phyloP scores from a whole-genome alignment of 2,113 vertebrate species.

The Sterrhoptilus dennistouni region DNA sequence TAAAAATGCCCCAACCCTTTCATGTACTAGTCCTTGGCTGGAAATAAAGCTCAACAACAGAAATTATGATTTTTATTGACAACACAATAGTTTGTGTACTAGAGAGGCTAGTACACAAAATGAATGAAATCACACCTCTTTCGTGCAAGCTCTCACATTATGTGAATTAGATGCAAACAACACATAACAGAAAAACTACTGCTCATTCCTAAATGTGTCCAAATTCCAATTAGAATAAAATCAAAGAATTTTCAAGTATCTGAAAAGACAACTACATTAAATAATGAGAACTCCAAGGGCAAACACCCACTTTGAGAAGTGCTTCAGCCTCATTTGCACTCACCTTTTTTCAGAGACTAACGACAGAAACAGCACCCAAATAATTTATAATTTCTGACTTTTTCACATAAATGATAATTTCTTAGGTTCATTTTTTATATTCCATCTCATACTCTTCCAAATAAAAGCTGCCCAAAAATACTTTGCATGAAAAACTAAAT shows the following conservation, averaged over 20 bases:
- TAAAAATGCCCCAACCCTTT: background rate
- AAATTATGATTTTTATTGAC: background rate
- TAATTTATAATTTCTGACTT: background rate
- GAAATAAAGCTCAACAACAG: background rate
- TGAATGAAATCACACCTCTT: background rate
- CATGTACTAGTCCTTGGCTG: background rate
- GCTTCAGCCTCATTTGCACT: background rate
- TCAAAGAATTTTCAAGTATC: background rate
- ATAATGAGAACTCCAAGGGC: background rate
- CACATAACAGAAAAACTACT: accelerated
- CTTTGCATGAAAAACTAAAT: slow-evolving; percentile 8
- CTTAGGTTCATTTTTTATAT: background rate
- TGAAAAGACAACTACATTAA: background rate
- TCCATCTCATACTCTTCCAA: background rate
- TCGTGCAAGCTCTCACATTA: background rate
- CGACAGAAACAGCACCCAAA: background rate
- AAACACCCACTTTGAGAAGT: background rate
- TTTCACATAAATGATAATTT: background rate
- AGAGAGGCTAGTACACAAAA: background rate
- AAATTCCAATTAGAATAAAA: background rate
- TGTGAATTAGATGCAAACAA: background rate
- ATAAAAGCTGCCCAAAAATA: slow-evolving; percentile 17
- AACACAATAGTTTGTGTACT: background rate
- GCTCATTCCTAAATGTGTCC: background rate
- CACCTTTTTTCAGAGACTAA: background rate